These are phyloP conservation scores for Ctenopoma kingsleyae DNA, from an alignment of 2,797 vertebrate species.

Conservation along the genomic window DNA sequence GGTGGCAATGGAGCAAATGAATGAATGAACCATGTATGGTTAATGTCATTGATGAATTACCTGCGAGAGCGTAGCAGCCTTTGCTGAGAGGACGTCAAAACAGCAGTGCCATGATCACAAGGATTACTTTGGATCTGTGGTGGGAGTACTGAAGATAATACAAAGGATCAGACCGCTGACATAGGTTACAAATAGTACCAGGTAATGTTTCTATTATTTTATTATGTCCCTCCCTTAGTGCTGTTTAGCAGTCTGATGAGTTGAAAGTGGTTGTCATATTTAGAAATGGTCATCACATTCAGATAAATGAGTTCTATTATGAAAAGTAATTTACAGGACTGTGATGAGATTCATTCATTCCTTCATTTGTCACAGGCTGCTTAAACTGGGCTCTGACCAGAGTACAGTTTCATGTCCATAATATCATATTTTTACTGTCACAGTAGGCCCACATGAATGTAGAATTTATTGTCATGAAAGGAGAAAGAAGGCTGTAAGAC, in stretches of 20 bases:
- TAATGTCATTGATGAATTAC: constrained; percentile 70
- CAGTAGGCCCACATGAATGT: neutral
- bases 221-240: constrained; percentile 1
- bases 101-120: constrained; percentile 73
- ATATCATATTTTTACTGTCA: constrained; percentile 4
- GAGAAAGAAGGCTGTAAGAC: constrained; percentile 20
- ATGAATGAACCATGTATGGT: constrained; percentile 48
- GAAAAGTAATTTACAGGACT: constrained; percentile 15
- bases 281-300: constrained; percentile 7
- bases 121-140: constrained; percentile 75
- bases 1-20: constrained; percentile 53
- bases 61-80: constrained; percentile 61
- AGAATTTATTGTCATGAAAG: constrained; percentile 30
- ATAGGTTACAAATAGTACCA: constrained; percentile 75
- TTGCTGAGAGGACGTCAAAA: constrained; percentile 73
- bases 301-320: constrained; percentile 1
- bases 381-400: constrained; percentile 5
- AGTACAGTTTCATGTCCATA: neutral
- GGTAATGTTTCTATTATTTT: constrained; percentile 55
- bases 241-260: constrained; percentile 23
- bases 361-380: constrained; percentile 24
- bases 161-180: constrained; percentile 67
- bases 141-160: constrained; percentile 70
- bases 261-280: neutral
- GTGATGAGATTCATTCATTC: neutral